Evolutionary conservation across 2,888 invertebrate species (phyloP), one percentile per base, ranked within the genome.

Genomic region (Notodonta ziczac): DNA sequence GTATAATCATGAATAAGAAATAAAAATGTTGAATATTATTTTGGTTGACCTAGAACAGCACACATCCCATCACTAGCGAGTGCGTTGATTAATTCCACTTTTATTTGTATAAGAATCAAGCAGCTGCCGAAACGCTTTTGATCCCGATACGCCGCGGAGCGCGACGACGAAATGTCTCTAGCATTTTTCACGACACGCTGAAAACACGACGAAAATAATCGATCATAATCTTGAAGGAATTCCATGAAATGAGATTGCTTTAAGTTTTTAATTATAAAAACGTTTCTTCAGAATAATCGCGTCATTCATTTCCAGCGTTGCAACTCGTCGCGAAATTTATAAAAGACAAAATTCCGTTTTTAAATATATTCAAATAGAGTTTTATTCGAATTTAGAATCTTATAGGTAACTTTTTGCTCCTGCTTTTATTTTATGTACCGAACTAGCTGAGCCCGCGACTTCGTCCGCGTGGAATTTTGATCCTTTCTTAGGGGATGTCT

Each of bases 21-120:
- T 24, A 24, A 24, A 24, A 24, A 24, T 24, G 24, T 24, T 24
- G 24, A 24, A n/a, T n/a, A n/a, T 24, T 24, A 24, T 24, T 24
- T 24, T 24, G 24, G 24, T 24, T 24, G 24, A 24, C 24, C 24
- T 42, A 42, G 57, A 65, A 61, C 56, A n/a, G 66, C 66, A 58
- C 61, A 57, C 59, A 67, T 75, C 81, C 76, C 89, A 88, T 84
- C 89, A 86, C 90, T 89, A 88, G 73, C 72, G 16, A 70, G 57
- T 73, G 76, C 74, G 82, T 89, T 92, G 93, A 93, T 93, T 91
- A 90, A 93, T 92, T 85, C 84, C 80, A 86, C 84, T 93, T 93
- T 91, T 90, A 93, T 93, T 93, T 90, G 91, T 91, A 83, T 87
- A 86, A 88, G 87, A 88, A 86, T 87, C 82, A 85, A 81, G 83